phyloP scores from a whole-genome alignment of 2,797 vertebrate species.

The Pangasius macronema region DNA sequence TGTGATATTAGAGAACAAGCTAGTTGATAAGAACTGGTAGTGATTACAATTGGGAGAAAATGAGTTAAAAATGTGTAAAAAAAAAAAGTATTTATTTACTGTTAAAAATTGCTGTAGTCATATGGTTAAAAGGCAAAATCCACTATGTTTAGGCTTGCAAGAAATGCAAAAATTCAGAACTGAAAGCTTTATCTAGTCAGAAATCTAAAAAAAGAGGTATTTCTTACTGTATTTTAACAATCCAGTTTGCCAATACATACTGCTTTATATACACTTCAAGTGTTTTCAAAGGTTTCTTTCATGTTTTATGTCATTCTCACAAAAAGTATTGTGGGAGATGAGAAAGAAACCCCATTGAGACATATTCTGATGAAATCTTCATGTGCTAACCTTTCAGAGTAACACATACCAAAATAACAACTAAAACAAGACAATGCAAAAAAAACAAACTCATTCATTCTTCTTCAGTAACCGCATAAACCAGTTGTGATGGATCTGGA shows the following conservation, averaged over 20 bases:
- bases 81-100: neutral
- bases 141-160: neutral
- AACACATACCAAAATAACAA: conserved; percentile 26
- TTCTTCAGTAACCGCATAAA: neutral
- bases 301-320: neutral
- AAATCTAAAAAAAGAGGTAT: neutral
- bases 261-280: neutral
- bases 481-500: neutral
- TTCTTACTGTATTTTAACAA: neutral
- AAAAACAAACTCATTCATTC: conserved; percentile 13
- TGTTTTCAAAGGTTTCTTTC: neutral
- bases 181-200: neutral
- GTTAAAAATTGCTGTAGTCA: neutral
- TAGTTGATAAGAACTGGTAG: neutral
- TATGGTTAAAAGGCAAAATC: neutral
- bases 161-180: neutral
- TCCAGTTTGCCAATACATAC: neutral
- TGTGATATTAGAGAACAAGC: neutral
- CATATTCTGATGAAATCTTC: conserved; percentile 2
- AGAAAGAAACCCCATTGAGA: neutral
- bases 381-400: conserved; percentile 22
- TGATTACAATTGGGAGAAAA: neutral
- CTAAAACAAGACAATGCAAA: conserved; percentile 3
- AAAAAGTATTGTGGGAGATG: neutral
- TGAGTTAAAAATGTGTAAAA: neutral